Evolutionary conservation across 2,113 vertebrate genomes (phyloP), one percentile per base, ranked within the genome.

Genomic region (Scatophagus argus): DNA sequence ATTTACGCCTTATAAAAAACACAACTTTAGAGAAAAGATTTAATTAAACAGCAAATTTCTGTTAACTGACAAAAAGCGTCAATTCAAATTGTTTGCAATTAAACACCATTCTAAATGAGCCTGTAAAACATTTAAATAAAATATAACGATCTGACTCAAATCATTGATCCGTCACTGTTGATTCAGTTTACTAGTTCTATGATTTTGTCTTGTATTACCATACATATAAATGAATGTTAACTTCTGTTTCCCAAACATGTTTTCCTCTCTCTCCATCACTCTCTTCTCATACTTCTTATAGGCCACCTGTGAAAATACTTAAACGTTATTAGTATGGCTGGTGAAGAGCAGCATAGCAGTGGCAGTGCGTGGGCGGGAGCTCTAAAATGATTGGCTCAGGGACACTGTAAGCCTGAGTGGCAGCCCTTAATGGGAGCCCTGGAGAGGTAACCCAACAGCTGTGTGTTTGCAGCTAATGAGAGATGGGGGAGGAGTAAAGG

Each of bases 391-490:
- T 94, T 94, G 93, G 94, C 87, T 93, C 77, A 47, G 87, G 81
- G 84, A 87, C 76, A 78, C 74, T 46, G 75, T 39, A 66, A 71
- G 89, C 85, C 89, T 93, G 93, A 94, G 84, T 93, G 92, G 91
- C 93, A 92, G 89, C 79, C 69, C 87, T 91, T 95, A 94, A 94
- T 94, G 91, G 94, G 91, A 90, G 91, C 94, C 93, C 93, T 83
- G 85, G 93, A 94, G 93, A 94, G 84, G 87, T 87, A 90, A 93
- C 89, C 92, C 85, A 86, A 92, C 93, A 94, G 92, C 93, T 94
- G 93, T 94, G 93, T 94, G 93, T 94, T 92, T 91, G 93, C 88
- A 86, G 87, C 91, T 94, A 95, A 95, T 93, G 94, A 94, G 93
- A 90, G 92, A 91, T 89, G 89, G 93, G 91, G 89, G 84, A 92